phyloP scores from a whole-genome alignment of 2,797 vertebrate genomes.

The Bradypus variegatus region DNA sequence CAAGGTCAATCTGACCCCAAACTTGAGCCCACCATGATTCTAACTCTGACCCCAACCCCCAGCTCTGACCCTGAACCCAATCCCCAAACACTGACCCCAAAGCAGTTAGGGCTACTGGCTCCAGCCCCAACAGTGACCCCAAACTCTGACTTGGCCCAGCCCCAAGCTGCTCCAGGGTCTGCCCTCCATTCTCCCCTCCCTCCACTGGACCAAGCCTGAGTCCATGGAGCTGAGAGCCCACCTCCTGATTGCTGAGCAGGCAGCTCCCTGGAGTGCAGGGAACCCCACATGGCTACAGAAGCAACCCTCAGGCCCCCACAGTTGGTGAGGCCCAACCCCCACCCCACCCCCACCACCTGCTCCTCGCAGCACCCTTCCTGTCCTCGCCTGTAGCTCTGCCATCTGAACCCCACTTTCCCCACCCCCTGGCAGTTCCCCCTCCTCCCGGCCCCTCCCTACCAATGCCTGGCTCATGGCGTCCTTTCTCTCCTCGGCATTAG shows the following conservation, averaged over 20 bases:
- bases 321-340: neutral
- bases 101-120: neutral
- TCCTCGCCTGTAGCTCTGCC: neutral
- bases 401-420: neutral
- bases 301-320: neutral
- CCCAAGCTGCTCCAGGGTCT: neutral
- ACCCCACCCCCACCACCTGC: neutral
- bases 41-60: neutral
- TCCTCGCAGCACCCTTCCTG: neutral
- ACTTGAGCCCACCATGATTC: neutral
- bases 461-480: slow-evolving; percentile 78
- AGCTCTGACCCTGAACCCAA: neutral
- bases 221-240: neutral
- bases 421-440: neutral
- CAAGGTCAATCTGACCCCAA: neutral
- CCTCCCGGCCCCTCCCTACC: slow-evolving; percentile 65
- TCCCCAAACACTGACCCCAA: neutral
- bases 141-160: neutral
- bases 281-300: neutral
- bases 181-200: neutral
- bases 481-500: slow-evolving; percentile 72
- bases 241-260: no score
- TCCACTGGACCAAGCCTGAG: neutral
- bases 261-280: neutral
- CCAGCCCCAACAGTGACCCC: neutral